phyloP scores from a whole-genome alignment of 1,140 invertebrate species.

The Onthophagus taurus region DNA sequence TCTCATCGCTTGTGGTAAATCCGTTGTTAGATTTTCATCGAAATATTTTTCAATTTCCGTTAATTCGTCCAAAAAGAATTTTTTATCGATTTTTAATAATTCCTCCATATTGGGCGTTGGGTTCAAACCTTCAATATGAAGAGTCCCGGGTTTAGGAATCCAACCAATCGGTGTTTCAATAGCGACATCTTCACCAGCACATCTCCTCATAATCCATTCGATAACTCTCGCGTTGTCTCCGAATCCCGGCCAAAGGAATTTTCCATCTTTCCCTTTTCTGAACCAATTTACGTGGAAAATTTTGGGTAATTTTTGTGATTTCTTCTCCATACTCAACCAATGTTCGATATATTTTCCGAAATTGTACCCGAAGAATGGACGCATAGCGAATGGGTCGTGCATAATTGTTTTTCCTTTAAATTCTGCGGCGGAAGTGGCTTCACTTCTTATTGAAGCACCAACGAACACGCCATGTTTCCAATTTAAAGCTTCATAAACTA shows the following conservation, averaged over 20 bases:
- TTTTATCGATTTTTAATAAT: slow-evolving; percentile 77
- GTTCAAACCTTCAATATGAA: slow-evolving; percentile 64
- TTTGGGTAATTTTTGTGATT: slow-evolving; percentile 64
- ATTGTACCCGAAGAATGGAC: slow-evolving; percentile 99
- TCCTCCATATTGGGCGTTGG: slow-evolving; percentile 67
- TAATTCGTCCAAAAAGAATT: too few relatives aligned
- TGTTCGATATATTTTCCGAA: slow-evolving; percentile 93
- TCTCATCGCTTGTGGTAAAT: slow-evolving; percentile 70
- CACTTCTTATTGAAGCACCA: slow-evolving; percentile 89
- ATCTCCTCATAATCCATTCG: slow-evolving; percentile 85
- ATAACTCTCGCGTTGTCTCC: slow-evolving; percentile 93
- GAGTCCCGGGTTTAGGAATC: slow-evolving; percentile 54
- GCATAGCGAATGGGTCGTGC: slow-evolving; percentile 99
- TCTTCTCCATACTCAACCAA: slow-evolving; percentile 80
- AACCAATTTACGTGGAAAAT: slow-evolving; percentile 99
- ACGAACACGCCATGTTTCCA: slow-evolving; percentile 97
- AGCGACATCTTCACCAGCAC: slow-evolving; percentile 64
- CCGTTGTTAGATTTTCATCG: slow-evolving; percentile 78
- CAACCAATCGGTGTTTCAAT: slow-evolving; percentile 64
- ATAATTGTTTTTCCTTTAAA: slow-evolving; percentile 90
- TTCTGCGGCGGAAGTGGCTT: slow-evolving; percentile 96
- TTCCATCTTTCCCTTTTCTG: slow-evolving; percentile 68
- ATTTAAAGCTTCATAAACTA: slow-evolving; percentile 84
- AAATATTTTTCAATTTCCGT: slow-evolving; percentile 88
- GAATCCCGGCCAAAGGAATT: slow-evolving; percentile 97